Evolutionary conservation across 2,797 vertebrate species (phyloP).

Genomic region (Neoniphon sammara): DNA sequence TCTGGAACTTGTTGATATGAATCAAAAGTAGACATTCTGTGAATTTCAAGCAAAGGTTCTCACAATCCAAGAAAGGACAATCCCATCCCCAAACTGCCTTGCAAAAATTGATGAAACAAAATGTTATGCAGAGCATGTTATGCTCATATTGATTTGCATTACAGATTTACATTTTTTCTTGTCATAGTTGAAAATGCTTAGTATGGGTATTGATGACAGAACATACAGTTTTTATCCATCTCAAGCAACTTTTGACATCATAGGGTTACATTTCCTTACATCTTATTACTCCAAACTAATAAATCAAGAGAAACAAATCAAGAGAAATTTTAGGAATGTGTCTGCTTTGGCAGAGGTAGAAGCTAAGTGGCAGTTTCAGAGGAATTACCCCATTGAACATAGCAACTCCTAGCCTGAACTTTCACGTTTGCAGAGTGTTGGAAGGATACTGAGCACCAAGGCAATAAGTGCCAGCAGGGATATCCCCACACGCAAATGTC

Average conservation of each 20-base stretch:
- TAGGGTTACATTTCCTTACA: not conserved
- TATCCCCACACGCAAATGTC: conserved; percentile 85
- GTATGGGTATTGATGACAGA: not conserved
- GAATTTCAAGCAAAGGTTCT: no score
- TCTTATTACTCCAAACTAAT: not conserved
- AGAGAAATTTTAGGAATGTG: not conserved
- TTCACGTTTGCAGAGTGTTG: not conserved
- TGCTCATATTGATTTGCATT: not conserved
- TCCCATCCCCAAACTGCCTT: no score
- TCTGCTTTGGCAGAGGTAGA: not conserved
- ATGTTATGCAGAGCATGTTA: no score
- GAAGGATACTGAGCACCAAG: conserved; percentile 91
- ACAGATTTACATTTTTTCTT: not conserved
- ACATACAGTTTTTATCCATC: no score
- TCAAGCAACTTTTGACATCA: no score
- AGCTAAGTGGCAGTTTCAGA: not conserved
- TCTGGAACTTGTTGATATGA: no score
- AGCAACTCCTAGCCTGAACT: not conserved
- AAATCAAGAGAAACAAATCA: not conserved
- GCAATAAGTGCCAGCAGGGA: conserved; percentile 85
- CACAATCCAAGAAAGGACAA: no score
- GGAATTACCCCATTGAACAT: not conserved
- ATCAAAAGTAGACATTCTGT: no score
- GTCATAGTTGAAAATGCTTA: not conserved
- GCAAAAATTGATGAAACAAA: no score